Evolutionary conservation across 2,113 vertebrate species (phyloP), one percentile per base, ranked within the genome.

Genomic region (Steatornis caripensis): DNA sequence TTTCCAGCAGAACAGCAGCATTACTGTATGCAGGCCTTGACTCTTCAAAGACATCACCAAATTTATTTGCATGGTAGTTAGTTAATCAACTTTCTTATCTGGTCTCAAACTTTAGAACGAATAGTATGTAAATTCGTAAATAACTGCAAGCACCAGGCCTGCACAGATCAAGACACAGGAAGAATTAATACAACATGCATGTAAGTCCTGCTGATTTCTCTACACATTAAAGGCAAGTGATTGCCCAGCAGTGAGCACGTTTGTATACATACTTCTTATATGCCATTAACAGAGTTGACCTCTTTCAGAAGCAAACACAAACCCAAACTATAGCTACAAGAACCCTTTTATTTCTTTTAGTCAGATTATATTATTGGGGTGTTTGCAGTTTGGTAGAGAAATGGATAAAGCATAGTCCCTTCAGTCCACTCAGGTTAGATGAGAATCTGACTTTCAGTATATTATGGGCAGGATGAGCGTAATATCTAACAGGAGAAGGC

Each of bases 21-120:
- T 19, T 54, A 12, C 43, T 69, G 9, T 57, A 41, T 32, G 83
- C 36, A 85, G 69, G 13, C 89, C 93, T 91, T 78, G 80, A 71
- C 60, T 92, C 54, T 76, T 97, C 48, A 74, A 96, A 96, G 74
- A 58, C 54, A 57, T 60, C n/a, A 34, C 53, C 34, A 7, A 58
- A 74, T 86, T 94, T 92, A 54, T 86, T 92, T 95, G 69, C 0
- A 0, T 83, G 57, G 58, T 91, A 87, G 72, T 96, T 91, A 87
- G 72, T 96, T 93, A 95, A 90, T 65, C 39, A 80, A 69, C 66
- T 89, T 72, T 94, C 89, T 97, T 88, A 92, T 90, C 92, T 96
- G 65, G 57, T n/a, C 61, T 96, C 54, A 91, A 91, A 96, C 78
- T 80, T 95, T 54, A 91, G 92, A 97, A 80, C 61, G 65, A 54